phyloP scores from a whole-genome alignment of 2,888 invertebrate species.

The Tupiocoris notatus region DNA sequence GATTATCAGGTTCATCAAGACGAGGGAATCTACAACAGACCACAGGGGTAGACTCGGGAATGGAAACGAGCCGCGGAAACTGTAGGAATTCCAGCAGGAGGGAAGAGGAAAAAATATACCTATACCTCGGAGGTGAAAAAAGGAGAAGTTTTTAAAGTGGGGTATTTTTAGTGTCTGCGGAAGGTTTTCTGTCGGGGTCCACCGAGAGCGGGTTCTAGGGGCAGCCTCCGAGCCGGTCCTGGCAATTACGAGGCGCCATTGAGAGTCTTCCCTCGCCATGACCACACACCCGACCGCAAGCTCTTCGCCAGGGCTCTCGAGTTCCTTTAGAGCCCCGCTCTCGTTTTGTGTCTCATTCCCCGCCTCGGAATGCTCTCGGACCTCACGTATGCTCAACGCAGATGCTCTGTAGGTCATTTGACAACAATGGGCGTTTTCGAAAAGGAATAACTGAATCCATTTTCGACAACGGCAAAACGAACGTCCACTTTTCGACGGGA shows the following conservation, averaged over 20 bases:
- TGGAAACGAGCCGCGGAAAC: not conserved
- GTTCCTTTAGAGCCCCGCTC: slow-evolving; percentile 2
- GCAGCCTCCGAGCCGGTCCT: slow-evolving; percentile 20
- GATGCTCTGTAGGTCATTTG: too few species aligned
- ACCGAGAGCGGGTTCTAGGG: not conserved
- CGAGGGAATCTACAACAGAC: not conserved
- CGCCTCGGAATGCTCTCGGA: too few species aligned
- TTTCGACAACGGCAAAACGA: too few species aligned
- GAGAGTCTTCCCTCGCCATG: slow-evolving; percentile 29
- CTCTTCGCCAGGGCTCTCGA: slow-evolving; percentile 24
- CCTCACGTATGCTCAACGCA: too few species aligned
- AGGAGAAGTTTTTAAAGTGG: slow-evolving; percentile 24
- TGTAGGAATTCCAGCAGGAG: not conserved
- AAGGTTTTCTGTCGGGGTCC: slow-evolving; percentile 36
- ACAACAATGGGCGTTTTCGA: too few species aligned
- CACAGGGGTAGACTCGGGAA: not conserved
- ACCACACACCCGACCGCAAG: not conserved
- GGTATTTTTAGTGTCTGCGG: slow-evolving; percentile 40
- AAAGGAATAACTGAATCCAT: too few species aligned
- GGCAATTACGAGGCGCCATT: slow-evolving; percentile 49
- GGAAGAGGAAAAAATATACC: slow-evolving; percentile 1
- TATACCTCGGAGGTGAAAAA: not conserved
- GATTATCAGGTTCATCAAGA: not conserved
- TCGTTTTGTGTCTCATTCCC: not conserved
- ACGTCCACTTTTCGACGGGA: too few species aligned